phyloP scores from a whole-genome alignment of 2,113 vertebrate species.

The Cynopterus brachyotis region DNA sequence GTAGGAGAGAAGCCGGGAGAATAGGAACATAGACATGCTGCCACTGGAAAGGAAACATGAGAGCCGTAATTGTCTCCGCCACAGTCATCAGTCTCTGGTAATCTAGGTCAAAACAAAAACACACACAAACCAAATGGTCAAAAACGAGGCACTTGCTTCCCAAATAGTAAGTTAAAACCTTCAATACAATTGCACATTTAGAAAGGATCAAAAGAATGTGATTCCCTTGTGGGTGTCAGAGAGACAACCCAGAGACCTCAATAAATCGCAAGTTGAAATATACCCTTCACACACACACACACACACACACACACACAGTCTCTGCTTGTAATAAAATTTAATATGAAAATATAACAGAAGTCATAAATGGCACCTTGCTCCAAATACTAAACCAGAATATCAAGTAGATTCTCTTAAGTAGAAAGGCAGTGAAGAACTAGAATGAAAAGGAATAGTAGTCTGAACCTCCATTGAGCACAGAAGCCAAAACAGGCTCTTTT shows the following conservation, averaged over 20 bases:
- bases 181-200: slow-evolving; percentile 35
- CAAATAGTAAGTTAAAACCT: not conserved
- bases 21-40: slow-evolving; percentile 92
- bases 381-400: not conserved
- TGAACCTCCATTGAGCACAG: not conserved
- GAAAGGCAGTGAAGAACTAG: not conserved
- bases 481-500: not conserved
- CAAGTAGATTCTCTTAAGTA: not conserved
- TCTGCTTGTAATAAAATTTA: slow-evolving; percentile 9
- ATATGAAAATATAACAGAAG: slow-evolving; percentile 17
- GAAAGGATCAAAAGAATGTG: not conserved
- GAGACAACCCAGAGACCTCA: not conserved
- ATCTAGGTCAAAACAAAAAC: slow-evolving; percentile 81
- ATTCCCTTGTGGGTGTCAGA: not conserved
- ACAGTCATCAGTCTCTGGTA: slow-evolving; percentile 93
- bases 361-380: slow-evolving; percentile 33
- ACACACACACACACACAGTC: not conserved
- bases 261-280: not conserved
- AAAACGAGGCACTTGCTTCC: slow-evolving; percentile 22
- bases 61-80: slow-evolving; percentile 90
- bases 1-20: slow-evolving; percentile 90
- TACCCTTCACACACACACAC: not conserved
- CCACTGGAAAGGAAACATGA: slow-evolving; percentile 93
- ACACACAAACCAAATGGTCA: slow-evolving; percentile 37
- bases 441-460: not conserved